A percentile compares a stretch with the other conserved stretches of the same genome.
These are phyloP conservation scores for Oryzias javanicus DNA, from an alignment of 2,113 vertebrate species.

Conservation along the genomic window DNA sequence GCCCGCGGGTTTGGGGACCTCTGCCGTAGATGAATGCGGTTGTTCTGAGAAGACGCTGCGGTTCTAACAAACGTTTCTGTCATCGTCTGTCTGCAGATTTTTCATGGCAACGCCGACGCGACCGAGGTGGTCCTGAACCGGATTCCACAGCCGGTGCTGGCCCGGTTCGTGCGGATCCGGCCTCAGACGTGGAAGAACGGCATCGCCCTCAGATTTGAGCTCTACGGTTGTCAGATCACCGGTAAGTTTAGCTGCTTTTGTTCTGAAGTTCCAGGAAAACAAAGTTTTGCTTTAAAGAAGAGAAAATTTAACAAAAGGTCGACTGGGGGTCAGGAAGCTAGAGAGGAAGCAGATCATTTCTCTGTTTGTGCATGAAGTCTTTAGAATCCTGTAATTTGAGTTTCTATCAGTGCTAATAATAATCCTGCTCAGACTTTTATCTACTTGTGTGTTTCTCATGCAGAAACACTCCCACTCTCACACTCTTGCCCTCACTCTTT, in stretches of 20 bases:
- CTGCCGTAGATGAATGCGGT: too few species aligned
- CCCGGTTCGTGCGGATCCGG: conserved; percentile 89
- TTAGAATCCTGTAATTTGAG: conserved; percentile 22
- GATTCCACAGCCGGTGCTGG: conserved; percentile 88
- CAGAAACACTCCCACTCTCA: conserved; percentile 47
- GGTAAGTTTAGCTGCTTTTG: conserved; percentile 70
- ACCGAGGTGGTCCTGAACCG: conserved; percentile 93
- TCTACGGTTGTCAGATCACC: conserved; percentile 95
- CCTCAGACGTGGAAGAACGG: conserved; percentile 93
- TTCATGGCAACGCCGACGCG: conserved; percentile 89
- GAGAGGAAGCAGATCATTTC: neutral
- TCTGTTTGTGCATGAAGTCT: conserved; percentile 9
- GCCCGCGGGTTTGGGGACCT: too few species aligned
- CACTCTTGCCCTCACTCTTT: conserved; percentile 48
- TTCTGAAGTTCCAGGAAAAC: too few species aligned
- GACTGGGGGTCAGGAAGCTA: conserved; percentile 10
- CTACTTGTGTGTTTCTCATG: conserved; percentile 16
- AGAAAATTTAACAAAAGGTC: conserved; percentile 10
- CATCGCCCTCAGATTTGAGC: conserved; percentile 91
- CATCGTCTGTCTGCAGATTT: conserved; percentile 77
- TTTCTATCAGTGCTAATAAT: conserved; percentile 34
- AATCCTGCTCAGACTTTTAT: conserved; percentile 11
- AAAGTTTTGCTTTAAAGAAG: too few species aligned
- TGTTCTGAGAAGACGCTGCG: neutral
- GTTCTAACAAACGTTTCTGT: neutral